A percentile compares a stretch with the other conserved stretches of the same genome.
phyloP scores from a whole-genome alignment of 2,797 vertebrate species.

The Decapterus maruadsi region DNA sequence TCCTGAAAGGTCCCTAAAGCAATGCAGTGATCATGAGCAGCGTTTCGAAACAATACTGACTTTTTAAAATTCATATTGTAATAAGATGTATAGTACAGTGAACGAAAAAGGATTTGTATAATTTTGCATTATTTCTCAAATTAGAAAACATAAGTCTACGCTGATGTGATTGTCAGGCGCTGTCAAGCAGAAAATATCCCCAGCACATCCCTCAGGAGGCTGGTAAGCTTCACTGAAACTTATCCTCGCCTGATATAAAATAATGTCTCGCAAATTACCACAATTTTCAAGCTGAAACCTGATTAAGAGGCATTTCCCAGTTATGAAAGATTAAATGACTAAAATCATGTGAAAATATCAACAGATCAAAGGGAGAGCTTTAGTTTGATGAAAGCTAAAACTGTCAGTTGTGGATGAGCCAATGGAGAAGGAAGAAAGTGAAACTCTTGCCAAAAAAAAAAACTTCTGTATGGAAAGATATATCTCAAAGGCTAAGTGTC shows the following conservation, averaged over 20 bases:
- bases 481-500: conserved; percentile 52
- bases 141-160: conserved; percentile 18
- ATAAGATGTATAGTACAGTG: neutral
- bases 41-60: conserved; percentile 24
- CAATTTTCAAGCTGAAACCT: conserved; percentile 66
- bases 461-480: conserved; percentile 25
- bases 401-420: conserved; percentile 78
- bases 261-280: conserved; percentile 66
- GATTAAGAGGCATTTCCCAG: conserved; percentile 68
- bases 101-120: conserved; percentile 5
- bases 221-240: conserved; percentile 43
- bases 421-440: conserved; percentile 72
- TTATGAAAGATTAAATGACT: conserved; percentile 74
- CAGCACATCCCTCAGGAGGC: conserved; percentile 30
- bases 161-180: conserved; percentile 36
- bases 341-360: conserved; percentile 73
- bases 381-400: conserved; percentile 72
- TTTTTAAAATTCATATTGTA: neutral
- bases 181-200: conserved; percentile 38
- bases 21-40: conserved; percentile 17
- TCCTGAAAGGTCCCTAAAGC: conserved; percentile 1
- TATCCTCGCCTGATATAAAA: conserved; percentile 44
- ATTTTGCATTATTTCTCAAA: conserved; percentile 30
- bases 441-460: conserved; percentile 69
- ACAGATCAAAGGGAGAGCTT: conserved; percentile 73